phyloP scores from a whole-genome alignment of 2,888 invertebrate species.

The Neoascia interrupta region DNA sequence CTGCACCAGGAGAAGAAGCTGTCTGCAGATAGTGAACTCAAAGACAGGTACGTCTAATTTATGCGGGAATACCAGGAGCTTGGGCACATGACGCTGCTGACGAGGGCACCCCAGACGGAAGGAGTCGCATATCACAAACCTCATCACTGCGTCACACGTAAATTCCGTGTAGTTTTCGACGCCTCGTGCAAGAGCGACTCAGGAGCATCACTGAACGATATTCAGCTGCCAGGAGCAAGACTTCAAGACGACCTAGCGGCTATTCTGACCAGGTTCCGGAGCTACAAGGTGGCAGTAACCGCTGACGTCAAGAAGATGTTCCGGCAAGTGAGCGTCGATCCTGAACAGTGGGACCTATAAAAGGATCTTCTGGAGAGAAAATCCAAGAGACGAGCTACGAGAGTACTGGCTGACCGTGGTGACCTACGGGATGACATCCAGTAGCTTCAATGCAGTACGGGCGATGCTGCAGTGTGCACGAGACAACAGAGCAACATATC shows the following conservation, averaged over 20 bases:
- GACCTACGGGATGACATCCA: constrained; percentile 31
- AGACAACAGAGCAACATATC: neutral
- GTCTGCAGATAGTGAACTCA: no score
- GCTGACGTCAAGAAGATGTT: constrained; percentile 7
- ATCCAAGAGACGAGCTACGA: neutral
- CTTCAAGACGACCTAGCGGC: constrained; percentile 10
- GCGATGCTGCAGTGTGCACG: constrained; percentile 15
- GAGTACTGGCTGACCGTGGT: constrained; percentile 29
- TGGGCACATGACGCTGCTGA: constrained; percentile 2
- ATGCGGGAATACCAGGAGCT: constrained; percentile 26
- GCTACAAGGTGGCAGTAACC: constrained; percentile 10
- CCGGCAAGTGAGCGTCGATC: neutral
- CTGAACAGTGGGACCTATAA: constrained; percentile 21
- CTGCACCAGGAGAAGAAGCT: constrained; percentile 18
- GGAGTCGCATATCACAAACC: neutral
- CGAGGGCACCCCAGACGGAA: neutral
- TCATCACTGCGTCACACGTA: constrained; percentile 9
- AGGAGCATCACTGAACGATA: constrained; percentile 4
- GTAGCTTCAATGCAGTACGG: constrained; percentile 21
- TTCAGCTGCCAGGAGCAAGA: neutral
- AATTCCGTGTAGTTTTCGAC: constrained; percentile 18
- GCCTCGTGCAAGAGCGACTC: neutral
- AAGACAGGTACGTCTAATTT: no score
- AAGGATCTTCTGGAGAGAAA: constrained; percentile 22
- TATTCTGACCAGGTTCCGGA: neutral